Conservation (phyloP, 1,140 invertebrate genomes). For the Drosophila albomicans region DNA sequence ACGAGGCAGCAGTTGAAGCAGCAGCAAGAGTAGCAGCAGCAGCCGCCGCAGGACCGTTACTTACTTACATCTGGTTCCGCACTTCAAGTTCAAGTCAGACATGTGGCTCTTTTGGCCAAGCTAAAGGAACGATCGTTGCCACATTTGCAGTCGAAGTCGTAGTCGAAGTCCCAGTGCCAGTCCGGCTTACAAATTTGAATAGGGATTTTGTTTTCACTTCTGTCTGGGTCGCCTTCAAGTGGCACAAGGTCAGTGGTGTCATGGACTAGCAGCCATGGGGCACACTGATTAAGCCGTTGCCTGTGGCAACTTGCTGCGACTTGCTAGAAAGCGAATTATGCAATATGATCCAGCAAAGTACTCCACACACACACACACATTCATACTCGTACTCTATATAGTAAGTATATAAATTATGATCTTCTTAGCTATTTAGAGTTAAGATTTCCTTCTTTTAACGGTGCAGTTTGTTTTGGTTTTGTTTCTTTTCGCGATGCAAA, state of each 20-base stretch:
- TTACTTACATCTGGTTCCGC: constrained; percentile 81
- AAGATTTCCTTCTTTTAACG: constrained; percentile 45
- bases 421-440: constrained; percentile 5
- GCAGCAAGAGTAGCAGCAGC: constrained; percentile 7
- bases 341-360: constrained; percentile 15
- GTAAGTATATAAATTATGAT: constrained; percentile 1
- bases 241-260: constrained; percentile 76
- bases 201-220: constrained; percentile 82
- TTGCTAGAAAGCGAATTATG: constrained; percentile 44
- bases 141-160: background rate
- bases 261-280: constrained; percentile 34
- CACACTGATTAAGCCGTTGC: constrained; percentile 59
- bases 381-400: too few species aligned
- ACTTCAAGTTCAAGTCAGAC: constrained; percentile 78
- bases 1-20: constrained; percentile 64
- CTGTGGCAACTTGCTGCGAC: background rate
- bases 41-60: constrained; percentile 76
- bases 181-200: constrained; percentile 70
- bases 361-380: background rate
- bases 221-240: constrained; percentile 77
- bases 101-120: constrained; percentile 42
- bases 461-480: constrained; percentile 12
- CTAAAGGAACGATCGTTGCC: constrained; percentile 20
- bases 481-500: constrained; percentile 10
- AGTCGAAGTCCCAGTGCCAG: constrained; percentile 31